phyloP scores from a whole-genome alignment of 2,797 vertebrate genomes.

The Ctenopoma kingsleyae region DNA sequence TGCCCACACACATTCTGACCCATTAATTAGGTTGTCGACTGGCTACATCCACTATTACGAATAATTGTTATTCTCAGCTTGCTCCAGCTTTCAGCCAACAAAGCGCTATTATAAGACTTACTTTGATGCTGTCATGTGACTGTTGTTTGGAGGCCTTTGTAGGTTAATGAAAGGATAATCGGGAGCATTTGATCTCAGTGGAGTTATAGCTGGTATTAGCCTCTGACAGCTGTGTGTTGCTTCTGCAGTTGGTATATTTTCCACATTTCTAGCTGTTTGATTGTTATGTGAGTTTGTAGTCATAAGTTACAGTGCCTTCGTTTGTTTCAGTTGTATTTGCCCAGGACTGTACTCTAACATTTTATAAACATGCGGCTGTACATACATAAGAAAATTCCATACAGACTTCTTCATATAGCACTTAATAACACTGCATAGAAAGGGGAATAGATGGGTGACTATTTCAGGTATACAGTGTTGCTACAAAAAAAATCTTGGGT shows the following conservation, averaged over 20 bases:
- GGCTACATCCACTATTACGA: constrained; percentile 67
- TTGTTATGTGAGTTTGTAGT: constrained; percentile 12
- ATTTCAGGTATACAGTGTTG: no score
- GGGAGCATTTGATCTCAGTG: constrained; percentile 65
- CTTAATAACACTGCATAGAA: no score
- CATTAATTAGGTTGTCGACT: constrained; percentile 66
- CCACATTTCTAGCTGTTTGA: constrained; percentile 1
- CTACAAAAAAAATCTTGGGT: neutral
- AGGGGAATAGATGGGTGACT: no score
- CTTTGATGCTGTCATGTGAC: constrained; percentile 77
- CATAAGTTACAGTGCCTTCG: neutral
- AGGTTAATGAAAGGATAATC: constrained; percentile 81
- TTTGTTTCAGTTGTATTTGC: neutral
- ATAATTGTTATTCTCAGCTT: constrained; percentile 71
- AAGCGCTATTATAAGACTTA: constrained; percentile 69
- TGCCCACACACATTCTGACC: constrained; percentile 64
- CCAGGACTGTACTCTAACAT: neutral
- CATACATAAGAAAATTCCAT: no score
- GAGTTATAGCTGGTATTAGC: constrained; percentile 53
- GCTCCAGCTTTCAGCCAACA: constrained; percentile 71
- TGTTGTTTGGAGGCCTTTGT: constrained; percentile 68
- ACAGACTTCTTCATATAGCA: no score
- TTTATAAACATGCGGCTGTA: no score
- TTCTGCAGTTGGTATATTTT: constrained; percentile 17
- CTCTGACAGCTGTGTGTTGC: constrained; percentile 30